Conservation (phyloP, 2,113 vertebrate genomes). For the Hippoglossus stenolepis region DNA sequence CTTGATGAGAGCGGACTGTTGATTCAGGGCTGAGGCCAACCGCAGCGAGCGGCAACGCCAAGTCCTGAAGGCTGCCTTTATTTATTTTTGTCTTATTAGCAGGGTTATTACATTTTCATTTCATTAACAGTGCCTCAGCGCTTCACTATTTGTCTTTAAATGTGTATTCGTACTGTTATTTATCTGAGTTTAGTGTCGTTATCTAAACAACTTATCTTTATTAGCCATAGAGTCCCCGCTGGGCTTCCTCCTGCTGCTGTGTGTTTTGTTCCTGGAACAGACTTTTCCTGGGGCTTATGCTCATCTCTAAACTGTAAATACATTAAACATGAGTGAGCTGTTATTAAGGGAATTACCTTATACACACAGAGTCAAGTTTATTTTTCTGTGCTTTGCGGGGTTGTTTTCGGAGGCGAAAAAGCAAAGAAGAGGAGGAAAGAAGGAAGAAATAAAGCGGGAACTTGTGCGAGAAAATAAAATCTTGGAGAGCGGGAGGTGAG, state of each 20-base stretch:
- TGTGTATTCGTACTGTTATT: conserved; percentile 35
- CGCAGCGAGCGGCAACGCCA: conserved; percentile 46
- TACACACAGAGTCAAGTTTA: neutral
- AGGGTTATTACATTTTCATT: conserved; percentile 54
- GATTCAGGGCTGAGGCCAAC: conserved; percentile 69
- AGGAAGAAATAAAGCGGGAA: conserved; percentile 4
- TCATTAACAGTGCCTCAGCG: conserved; percentile 31
- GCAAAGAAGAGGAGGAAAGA: neutral
- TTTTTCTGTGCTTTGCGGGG: neutral
- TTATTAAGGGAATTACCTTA: conserved; percentile 6
- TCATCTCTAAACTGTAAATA: conserved; percentile 13
- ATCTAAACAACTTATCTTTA: conserved; percentile 61
- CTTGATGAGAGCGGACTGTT: conserved; percentile 71
- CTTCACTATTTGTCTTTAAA: conserved; percentile 40
- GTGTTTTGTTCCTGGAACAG: conserved; percentile 15
- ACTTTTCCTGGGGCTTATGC: conserved; percentile 2
- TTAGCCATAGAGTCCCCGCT: conserved; percentile 25
- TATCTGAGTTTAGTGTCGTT: conserved; percentile 27
- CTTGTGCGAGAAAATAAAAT: conserved; percentile 1
- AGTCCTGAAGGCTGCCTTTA: conserved; percentile 53
- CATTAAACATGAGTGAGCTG: conserved; percentile 1
- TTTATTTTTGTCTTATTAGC: conserved; percentile 61
- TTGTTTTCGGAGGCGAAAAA: conserved; percentile 17
- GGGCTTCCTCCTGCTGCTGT: conserved; percentile 25
- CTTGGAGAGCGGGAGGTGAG: conserved; percentile 61